Evolutionary conservation across 2,888 invertebrate genomes (phyloP), one percentile per base, ranked within the genome.

Genomic region (Agriotes lineatus): DNA sequence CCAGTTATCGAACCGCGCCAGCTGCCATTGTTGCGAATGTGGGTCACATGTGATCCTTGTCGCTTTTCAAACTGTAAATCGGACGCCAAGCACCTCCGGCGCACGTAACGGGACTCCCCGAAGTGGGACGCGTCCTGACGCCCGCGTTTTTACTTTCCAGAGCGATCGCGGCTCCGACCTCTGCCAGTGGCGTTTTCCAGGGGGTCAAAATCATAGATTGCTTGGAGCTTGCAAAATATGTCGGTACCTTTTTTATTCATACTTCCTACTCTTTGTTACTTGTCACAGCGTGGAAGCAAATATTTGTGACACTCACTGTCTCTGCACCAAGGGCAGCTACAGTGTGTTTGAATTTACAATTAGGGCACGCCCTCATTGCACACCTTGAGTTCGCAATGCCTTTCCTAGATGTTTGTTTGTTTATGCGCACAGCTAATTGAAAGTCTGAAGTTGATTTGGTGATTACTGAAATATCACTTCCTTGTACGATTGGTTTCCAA

Each of bases 11-110:
- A 59, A 45, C 16, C 45, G 44, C 25, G 20, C n/a, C 59, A 9
- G 30, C 3, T n/a, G 12, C 33, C 33, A 61, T 52, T 61, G 59
- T 60, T 48, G 18, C 16, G 52, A 48, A 67, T 39, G 48, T 67
- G 35, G 67, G 67, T 67, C 67, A 45, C 30, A 37, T 39, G 20
- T 67, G 37, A 33, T 33, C 30, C 52, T 52, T 52, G 52, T 52
- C 68, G 54, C 59, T 68, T 64, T 68, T 64, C 52, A 64, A 68
- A 68, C 68, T 68, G 68, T 68, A 68, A 68, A 68, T 68, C 59
- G 63, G 52, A 67, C 58, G 62, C 42, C 62, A 62, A 61, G 39
- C 50, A 52, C 63, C 59, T 68, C 68, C 68, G 68, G 63, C 59
- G 33, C 33, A 39, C 39, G 25, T 68, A 68, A 68, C 68, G 68